These are phyloP conservation scores for Naso thynnoides DNA, from an alignment of 2,797 vertebrate species.

Conservation along the genomic window DNA sequence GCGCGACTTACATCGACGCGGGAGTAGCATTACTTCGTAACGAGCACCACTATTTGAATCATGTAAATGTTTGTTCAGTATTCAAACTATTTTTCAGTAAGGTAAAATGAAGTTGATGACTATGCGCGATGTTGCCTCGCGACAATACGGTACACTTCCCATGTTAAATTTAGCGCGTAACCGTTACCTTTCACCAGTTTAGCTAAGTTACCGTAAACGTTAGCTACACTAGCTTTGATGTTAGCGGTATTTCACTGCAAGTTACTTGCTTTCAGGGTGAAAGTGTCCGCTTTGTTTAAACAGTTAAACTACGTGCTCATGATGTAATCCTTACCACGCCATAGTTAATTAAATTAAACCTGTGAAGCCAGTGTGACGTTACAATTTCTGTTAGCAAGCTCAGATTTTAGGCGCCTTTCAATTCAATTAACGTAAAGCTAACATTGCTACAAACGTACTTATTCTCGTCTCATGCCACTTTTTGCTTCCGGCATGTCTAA, in stretches of 20 bases:
- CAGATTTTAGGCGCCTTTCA: conserved; percentile 39
- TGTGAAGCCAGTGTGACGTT: background rate
- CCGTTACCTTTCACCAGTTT: conserved; percentile 4
- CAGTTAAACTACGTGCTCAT: fast-evolving
- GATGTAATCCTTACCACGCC: fast-evolving
- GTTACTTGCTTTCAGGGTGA: fast-evolving
- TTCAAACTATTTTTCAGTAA: fast-evolving
- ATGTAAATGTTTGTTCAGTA: background rate
- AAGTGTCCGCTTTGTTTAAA: fast-evolving
- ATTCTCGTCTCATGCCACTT: fast-evolving
- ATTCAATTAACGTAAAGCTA: conserved; percentile 9
- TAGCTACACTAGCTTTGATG: too few relatives aligned
- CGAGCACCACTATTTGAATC: too few relatives aligned
- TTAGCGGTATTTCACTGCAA: fast-evolving
- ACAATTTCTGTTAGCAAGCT: background rate
- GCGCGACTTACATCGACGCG: too few relatives aligned
- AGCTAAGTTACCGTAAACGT: conserved; percentile 6
- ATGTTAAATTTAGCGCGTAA: conserved; percentile 63
- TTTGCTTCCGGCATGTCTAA: fast-evolving
- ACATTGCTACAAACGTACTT: background rate
- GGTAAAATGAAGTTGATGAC: fast-evolving
- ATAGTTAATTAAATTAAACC: background rate
- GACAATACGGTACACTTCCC: background rate
- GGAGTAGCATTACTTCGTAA: too few relatives aligned
- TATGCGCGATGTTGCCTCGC: background rate